Conservation (phyloP, 1,140 invertebrate genomes). For the Colletes latitarsis region DNA sequence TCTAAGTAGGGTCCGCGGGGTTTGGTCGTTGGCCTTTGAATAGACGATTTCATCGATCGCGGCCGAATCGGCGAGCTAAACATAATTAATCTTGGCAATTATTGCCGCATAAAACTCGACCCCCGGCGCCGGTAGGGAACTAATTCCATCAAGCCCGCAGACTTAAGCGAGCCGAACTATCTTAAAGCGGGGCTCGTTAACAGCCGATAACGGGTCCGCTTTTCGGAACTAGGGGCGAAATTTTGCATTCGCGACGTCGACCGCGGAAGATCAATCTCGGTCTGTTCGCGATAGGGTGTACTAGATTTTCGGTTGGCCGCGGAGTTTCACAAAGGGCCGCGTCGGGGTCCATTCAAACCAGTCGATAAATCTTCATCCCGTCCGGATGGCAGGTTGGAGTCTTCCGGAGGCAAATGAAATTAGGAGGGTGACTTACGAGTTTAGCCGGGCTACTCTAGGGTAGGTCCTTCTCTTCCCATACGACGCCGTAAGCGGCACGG, state of each 20-base stretch:
- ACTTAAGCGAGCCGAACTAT: conserved; percentile 21
- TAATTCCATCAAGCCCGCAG: conserved; percentile 19
- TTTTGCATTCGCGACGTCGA: conserved; percentile 11
- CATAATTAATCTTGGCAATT: conserved; percentile 38
- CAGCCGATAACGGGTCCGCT: conserved; percentile 19
- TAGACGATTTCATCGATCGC: neutral
- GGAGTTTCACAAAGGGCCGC: conserved; percentile 6
- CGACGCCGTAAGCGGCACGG: neutral
- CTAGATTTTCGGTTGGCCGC: conserved; percentile 24
- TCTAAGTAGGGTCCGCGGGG: neutral
- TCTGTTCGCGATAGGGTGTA: neutral
- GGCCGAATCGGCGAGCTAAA: conserved; percentile 19
- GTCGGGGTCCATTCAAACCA: neutral
- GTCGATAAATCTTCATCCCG: conserved; percentile 43
- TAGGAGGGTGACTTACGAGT: conserved; percentile 42
- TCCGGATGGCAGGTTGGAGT: conserved; percentile 18
- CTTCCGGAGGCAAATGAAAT: conserved; percentile 38
- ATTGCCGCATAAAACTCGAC: conserved; percentile 23
- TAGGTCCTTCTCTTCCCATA: neutral
- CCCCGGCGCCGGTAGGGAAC: neutral
- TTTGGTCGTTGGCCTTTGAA: neutral
- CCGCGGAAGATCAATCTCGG: conserved; percentile 21
- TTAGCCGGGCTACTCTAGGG: neutral
- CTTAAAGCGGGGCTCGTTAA: conserved; percentile 36
- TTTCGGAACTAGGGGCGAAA: conserved; percentile 10